A percentile compares a stretch with the other conserved stretches of the same genome.
phyloP scores from a whole-genome alignment of 2,113 vertebrate genomes.

The Aix galericulata region DNA sequence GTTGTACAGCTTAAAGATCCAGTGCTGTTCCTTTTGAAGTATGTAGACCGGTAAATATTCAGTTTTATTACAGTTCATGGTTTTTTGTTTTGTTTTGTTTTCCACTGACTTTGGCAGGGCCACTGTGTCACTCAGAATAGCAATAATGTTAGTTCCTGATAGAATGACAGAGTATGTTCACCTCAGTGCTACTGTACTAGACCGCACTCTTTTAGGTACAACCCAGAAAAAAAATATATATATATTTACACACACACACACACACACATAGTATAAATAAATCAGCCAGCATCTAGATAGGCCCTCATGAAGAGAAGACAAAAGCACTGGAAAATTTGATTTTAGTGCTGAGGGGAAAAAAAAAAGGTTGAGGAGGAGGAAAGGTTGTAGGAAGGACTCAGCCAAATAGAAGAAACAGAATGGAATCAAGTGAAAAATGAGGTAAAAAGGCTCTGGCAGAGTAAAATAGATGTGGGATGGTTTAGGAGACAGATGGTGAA shows the following conservation, averaged over 20 bases:
- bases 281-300: not conserved
- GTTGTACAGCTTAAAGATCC: not conserved
- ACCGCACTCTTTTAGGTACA: not conserved
- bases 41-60: not conserved
- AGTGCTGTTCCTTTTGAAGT: not conserved
- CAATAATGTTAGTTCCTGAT: not conserved
- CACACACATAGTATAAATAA: not conserved
- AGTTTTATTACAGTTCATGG: not conserved
- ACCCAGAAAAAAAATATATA: not conserved
- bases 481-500: not conserved
- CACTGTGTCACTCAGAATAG: not conserved
- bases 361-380: not conserved
- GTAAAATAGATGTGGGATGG: not conserved
- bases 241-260: no score
- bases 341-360: not conserved
- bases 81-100: no score
- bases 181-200: not conserved
- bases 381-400: not conserved
- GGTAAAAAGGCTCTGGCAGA: not conserved
- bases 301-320: not conserved
- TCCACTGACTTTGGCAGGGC: not conserved
- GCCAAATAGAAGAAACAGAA: not conserved
- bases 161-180: not conserved
- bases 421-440: rapidly evolving
- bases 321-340: not conserved